Evolutionary conservation across 2,797 vertebrate genomes (phyloP).

Genomic region (Acestrorhynchus altus): DNA sequence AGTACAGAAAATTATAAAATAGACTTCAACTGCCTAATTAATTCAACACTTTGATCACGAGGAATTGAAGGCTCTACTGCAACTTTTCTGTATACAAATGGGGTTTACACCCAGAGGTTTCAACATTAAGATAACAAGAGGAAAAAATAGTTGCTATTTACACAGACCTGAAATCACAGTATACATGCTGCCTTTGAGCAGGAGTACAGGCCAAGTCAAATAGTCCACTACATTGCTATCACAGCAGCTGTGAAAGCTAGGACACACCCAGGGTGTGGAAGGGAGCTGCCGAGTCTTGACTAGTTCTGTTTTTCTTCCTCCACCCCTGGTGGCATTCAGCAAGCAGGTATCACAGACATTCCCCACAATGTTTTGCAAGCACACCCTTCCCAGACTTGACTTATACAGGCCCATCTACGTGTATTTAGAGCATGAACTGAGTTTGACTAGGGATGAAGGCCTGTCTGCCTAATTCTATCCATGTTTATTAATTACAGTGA

Average conservation of each 20-base stretch:
- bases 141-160: not conserved
- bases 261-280: constrained; percentile 72
- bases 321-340: constrained; percentile 61
- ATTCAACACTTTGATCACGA: no score
- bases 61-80: not conserved
- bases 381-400: constrained; percentile 1
- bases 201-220: constrained; percentile 68
- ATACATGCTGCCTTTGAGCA: constrained; percentile 2
- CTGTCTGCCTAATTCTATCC: not conserved
- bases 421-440: not conserved
- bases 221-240: constrained; percentile 62
- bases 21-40: not conserved
- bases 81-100: not conserved
- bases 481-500: not conserved
- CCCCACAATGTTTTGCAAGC: constrained; percentile 55
- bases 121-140: not conserved
- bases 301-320: constrained; percentile 69
- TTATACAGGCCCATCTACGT: not conserved
- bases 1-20: no score
- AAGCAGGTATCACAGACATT: constrained; percentile 54
- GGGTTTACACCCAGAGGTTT: not conserved
- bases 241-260: constrained; percentile 51
- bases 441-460: not conserved
- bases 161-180: not conserved
- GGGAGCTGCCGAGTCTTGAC: constrained; percentile 67